These are phyloP conservation scores for Pachycephala philippinensis DNA, from an alignment of 2,113 vertebrate species.

Conservation along the genomic window DNA sequence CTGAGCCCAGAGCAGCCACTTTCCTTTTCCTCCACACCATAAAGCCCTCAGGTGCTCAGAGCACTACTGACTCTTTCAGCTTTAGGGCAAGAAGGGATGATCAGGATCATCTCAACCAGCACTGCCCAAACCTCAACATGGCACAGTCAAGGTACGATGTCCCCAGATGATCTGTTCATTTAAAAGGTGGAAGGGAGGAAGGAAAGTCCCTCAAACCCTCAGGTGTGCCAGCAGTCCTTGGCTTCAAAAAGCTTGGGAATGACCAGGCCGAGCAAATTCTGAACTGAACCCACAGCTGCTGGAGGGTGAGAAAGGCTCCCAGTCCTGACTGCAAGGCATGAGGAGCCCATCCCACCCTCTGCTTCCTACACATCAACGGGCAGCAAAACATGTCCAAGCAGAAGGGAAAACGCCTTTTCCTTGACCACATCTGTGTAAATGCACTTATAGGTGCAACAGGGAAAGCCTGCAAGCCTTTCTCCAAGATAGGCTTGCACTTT, in stretches of 20 bases:
- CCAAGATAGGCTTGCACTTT: not conserved
- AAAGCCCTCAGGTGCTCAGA: not conserved
- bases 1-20: not conserved
- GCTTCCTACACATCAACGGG: not conserved
- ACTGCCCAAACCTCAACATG: not conserved
- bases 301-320: not conserved
- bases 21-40: not conserved
- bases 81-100: not conserved
- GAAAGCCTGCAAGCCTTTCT: not conserved
- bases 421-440: not conserved
- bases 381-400: not conserved
- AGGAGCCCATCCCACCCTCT: not conserved
- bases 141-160: accelerated
- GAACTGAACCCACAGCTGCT: not conserved
- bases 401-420: not conserved
- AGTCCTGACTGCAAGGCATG: not conserved
- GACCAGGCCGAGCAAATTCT: not conserved
- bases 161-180: not conserved
- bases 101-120: not conserved
- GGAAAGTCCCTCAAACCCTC: not conserved
- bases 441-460: not conserved
- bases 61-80: not conserved
- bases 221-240: not conserved
- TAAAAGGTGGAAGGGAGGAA: not conserved
- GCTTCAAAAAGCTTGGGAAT: not conserved